Conservation (phyloP, 2,888 invertebrate species). For the Drosophila seclusa region DNA sequence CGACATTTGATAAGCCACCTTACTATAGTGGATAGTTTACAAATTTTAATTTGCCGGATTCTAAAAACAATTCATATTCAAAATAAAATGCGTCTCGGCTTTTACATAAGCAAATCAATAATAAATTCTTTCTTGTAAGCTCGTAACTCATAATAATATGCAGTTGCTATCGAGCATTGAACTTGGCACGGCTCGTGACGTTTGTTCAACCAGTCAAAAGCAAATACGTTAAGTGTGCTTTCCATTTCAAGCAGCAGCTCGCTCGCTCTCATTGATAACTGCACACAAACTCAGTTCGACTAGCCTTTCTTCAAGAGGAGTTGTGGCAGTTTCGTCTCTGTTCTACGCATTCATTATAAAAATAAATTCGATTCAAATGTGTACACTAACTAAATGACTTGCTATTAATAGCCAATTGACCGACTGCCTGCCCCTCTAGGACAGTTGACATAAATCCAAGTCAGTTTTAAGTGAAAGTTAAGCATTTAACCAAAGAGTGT, state of each 20-base stretch:
- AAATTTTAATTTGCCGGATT: slow-evolving; percentile 1
- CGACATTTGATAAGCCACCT: slow-evolving; percentile 40
- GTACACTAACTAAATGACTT: background rate
- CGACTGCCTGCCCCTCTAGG: background rate
- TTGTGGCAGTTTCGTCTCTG: background rate
- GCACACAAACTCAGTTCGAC: background rate
- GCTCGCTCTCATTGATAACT: slow-evolving; percentile 24
- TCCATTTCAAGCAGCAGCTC: slow-evolving; percentile 4
- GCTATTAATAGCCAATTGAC: background rate
- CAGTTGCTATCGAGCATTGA: slow-evolving; percentile 69
- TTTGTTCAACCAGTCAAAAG: slow-evolving; percentile 15
- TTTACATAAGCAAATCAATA: background rate
- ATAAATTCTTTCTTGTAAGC: background rate
- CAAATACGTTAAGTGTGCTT: slow-evolving; percentile 20
- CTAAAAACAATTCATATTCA: slow-evolving; percentile 4
- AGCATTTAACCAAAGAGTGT: background rate
- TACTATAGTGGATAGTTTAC: slow-evolving; percentile 19
- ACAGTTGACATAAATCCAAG: background rate
- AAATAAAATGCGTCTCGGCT: slow-evolving; percentile 2
- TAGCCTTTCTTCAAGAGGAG: background rate
- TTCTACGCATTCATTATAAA: background rate
- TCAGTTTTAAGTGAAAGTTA: background rate
- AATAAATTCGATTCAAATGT: background rate
- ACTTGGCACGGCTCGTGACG: slow-evolving; percentile 47
- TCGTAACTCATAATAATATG: slow-evolving; percentile 24